Base-by-base conservation (phyloP, 2,797 vertebrate genomes). In the Fratercula arctica region DNA sequence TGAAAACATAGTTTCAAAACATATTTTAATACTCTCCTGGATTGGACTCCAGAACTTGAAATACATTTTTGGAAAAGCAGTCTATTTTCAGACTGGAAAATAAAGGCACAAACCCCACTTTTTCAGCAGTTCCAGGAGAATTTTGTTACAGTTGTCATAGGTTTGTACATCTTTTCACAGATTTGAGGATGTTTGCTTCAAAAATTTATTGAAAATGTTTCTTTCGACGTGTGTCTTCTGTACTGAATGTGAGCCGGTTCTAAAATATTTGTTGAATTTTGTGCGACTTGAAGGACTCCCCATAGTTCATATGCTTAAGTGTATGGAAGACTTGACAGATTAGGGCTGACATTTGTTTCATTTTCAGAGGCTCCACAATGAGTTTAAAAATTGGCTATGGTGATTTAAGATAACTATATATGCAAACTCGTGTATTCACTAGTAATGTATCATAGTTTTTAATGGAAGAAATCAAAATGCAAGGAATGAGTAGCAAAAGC, bases 201-300 rank as follows among this genome's bases (percentile, higher is more conserved):
- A 61, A 33, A 41, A 80, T 66, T 53, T 86, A n/a, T 73, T 82
- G 12, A 76, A 19, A 16, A 26, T 48, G 10, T 29, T 80, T 82
- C 21, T 61, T 88, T 61, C 46, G 29, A 43, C 26, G 48, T 84
- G 43, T 67, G n/a, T 82, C 46, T 66, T 86, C 53, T 29, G 5
- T 45, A 63, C 13, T 18, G 17, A 81, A 73, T 80, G 31, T 48
- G 37, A 89, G 2, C 54, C 50, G 67, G 9, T 50, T 87, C 37
- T 73, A 37, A 81, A 75, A 86, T 75, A 87, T 41, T 74, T 66
- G 26, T 16, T 83, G 60, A 54, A 83, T 77, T 81, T 78, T 90
- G 25, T n/a, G 77, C 1, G 4, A 39, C 69, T 79, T 72, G 45
- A 89, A 84, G 63, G 68, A 79, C 14, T 85, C 35, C n/a, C 46